Percentiles rank a stretch among this genome's conserved stretches.
phyloP scores from a whole-genome alignment of 2,113 vertebrate species.

The Nothobranchius furzeri region DNA sequence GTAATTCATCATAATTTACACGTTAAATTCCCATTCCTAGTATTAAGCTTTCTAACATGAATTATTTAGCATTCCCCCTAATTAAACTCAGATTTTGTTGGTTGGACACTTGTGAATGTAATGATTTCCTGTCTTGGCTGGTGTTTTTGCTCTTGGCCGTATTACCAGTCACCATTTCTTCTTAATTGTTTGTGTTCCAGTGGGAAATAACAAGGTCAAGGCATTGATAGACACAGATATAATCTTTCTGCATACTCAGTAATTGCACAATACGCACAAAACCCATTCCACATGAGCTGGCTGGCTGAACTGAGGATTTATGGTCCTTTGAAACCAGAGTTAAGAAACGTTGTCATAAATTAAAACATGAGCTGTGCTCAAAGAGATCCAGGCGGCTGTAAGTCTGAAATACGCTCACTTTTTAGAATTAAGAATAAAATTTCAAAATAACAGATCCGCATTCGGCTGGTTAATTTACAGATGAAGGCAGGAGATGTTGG shows the following conservation, averaged over 20 bases:
- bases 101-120: neutral
- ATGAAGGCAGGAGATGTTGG: neutral
- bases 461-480: no score
- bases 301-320: slow-evolving; percentile 31
- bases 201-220: neutral
- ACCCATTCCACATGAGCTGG: slow-evolving; percentile 46
- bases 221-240: slow-evolving; percentile 6
- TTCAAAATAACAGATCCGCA: neutral
- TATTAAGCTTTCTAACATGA: no score
- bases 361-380: slow-evolving; percentile 1
- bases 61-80: neutral
- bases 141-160: slow-evolving; percentile 6
- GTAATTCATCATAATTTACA: no score
- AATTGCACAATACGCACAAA: slow-evolving; percentile 14
- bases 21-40: no score
- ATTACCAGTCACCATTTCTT: slow-evolving; percentile 17
- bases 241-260: slow-evolving; percentile 13
- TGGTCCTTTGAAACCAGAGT: slow-evolving; percentile 13
- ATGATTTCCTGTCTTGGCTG: slow-evolving; percentile 5
- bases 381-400: neutral
- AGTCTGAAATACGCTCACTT: slow-evolving; percentile 1
- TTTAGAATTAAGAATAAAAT: neutral
- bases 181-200: slow-evolving; percentile 5
- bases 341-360: slow-evolving; percentile 23
- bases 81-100: slow-evolving; percentile 14